Percentiles rank a stretch among this genome's conserved stretches.
Evolutionary conservation across 1,140 invertebrate species (phyloP).

Genomic region (Globodera rostochiensis): DNA sequence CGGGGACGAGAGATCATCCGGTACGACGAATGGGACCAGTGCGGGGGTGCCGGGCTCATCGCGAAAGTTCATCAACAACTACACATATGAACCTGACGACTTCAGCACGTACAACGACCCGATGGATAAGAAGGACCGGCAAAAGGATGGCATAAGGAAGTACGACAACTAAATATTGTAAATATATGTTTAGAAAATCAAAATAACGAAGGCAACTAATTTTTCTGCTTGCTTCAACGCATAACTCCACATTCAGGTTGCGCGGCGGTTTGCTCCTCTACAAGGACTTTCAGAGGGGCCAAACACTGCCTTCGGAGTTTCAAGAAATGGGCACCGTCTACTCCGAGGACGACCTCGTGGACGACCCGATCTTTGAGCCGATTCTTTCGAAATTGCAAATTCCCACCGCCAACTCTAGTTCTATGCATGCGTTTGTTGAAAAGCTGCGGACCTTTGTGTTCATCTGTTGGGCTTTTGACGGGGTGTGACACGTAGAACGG

Average conservation of each 20-base stretch:
- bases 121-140: constrained; percentile 9
- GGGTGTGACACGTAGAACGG: not conserved
- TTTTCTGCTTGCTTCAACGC: constrained; percentile 7
- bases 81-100: constrained; percentile 32
- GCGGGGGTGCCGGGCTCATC: constrained; percentile 1
- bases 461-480: constrained; percentile 28
- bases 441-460: constrained; percentile 24
- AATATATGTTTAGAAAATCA: too few species aligned
- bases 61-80: constrained; percentile 35
- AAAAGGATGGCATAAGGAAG: constrained; percentile 26
- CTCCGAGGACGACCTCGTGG: constrained; percentile 21
- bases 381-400: constrained; percentile 19
- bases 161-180: constrained; percentile 3
- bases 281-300: constrained; percentile 33
- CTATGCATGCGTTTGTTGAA: constrained; percentile 17
- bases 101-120: constrained; percentile 38
- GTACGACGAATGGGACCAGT: not conserved
- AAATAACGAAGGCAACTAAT: too few species aligned
- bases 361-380: constrained; percentile 19
- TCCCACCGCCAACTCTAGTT: not conserved
- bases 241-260: constrained; percentile 7
- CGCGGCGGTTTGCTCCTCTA: constrained; percentile 34
- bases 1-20: constrained; percentile 1
- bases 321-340: constrained; percentile 24
- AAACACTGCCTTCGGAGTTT: constrained; percentile 16